These are phyloP conservation scores for Erythrolamprus reginae DNA, from an alignment of 2,113 vertebrate genomes.

Conservation along the genomic window DNA sequence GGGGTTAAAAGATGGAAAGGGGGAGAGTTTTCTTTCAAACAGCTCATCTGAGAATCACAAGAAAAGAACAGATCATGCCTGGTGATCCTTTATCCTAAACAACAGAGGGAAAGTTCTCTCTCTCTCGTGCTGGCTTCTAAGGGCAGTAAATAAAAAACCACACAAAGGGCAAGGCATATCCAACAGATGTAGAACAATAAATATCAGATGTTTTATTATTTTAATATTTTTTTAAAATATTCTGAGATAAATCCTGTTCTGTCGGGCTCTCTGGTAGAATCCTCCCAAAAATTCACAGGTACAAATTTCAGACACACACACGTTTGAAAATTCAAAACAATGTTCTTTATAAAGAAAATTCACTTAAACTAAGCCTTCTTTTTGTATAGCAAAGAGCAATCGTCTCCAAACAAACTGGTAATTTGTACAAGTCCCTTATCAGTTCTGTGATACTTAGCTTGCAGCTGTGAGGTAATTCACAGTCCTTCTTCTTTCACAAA, in stretches of 20 bases:
- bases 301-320: too few relatives aligned
- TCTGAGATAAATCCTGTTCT: background rate
- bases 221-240: slow-evolving; percentile 14
- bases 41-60: background rate
- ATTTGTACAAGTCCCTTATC: too few relatives aligned
- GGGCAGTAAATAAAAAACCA: slow-evolving; percentile 18
- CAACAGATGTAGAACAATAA: slow-evolving; percentile 33
- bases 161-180: slow-evolving; percentile 18
- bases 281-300: too few relatives aligned
- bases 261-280: too few relatives aligned
- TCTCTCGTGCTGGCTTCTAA: background rate
- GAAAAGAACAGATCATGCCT: background rate
- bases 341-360: too few relatives aligned
- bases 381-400: too few relatives aligned
- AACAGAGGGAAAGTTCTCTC: slow-evolving; percentile 13
- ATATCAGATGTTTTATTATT: slow-evolving; percentile 5
- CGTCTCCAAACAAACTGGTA: too few relatives aligned
- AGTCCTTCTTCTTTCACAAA: too few relatives aligned
- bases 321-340: too few relatives aligned
- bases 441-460: too few relatives aligned
- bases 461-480: too few relatives aligned
- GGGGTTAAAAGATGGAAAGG: background rate
- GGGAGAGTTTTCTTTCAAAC: background rate
- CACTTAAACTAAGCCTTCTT: too few relatives aligned
- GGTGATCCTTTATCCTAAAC: slow-evolving; percentile 16